phyloP scores from a whole-genome alignment of 2,113 vertebrate species.

The Castor canadensis region DNA sequence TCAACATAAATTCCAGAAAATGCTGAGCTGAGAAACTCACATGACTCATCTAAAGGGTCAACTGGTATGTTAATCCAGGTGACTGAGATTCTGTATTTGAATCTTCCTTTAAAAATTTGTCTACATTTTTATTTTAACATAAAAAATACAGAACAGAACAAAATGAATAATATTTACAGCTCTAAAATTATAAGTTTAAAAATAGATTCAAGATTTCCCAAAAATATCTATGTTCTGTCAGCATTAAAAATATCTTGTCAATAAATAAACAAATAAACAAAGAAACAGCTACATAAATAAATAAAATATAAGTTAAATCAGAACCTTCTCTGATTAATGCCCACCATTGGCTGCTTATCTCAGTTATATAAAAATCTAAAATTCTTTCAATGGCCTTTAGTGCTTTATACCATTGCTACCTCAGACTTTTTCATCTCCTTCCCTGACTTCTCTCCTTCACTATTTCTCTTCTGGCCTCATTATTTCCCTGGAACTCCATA shows the following conservation, averaged over 20 bases:
- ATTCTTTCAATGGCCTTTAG: background rate
- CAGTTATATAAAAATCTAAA: background rate
- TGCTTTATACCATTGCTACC: background rate
- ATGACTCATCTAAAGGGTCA: background rate
- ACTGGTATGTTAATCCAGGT: background rate
- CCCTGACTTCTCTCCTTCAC: background rate
- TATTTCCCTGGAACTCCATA: background rate
- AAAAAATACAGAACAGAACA: slow-evolving; percentile 19
- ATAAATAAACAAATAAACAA: no score
- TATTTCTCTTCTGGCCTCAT: background rate
- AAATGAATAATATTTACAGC: no score
- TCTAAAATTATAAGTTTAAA: slow-evolving; percentile 45
- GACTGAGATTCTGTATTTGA: background rate
- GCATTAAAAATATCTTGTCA: no score
- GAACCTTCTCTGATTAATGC: background rate
- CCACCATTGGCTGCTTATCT: background rate
- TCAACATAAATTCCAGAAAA: background rate
- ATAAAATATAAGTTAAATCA: background rate
- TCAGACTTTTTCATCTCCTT: background rate
- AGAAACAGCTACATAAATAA: no score
- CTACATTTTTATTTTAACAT: slow-evolving; percentile 9
- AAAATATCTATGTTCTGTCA: no score
- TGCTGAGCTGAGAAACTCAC: background rate
- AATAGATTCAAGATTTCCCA: no score
- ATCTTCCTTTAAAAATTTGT: slow-evolving; percentile 32